phyloP scores from a whole-genome alignment of 1,140 invertebrate species.

The Drosophila seguyi region DNA sequence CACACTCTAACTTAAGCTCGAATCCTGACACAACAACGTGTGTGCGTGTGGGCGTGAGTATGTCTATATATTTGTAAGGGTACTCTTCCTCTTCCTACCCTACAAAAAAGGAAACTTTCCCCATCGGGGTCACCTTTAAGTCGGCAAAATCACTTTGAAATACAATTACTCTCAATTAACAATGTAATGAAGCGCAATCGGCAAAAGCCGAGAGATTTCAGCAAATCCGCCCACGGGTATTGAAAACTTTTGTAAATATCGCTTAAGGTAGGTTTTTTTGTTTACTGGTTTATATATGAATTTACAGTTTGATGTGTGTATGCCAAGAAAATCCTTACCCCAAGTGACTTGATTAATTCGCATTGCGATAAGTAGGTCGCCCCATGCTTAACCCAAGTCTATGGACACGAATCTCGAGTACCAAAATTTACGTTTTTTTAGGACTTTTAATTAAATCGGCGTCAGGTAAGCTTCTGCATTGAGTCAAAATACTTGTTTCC shows the following conservation, averaged over 20 bases:
- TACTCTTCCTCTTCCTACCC: too few species aligned
- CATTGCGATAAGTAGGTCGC: not conserved
- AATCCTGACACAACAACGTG: not conserved
- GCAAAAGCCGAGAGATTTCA: constrained; percentile 12
- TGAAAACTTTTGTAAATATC: constrained; percentile 30
- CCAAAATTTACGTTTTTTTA: not conserved
- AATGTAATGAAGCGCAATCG: constrained; percentile 37
- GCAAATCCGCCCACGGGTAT: constrained; percentile 13
- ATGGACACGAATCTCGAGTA: not conserved
- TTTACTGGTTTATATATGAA: not conserved
- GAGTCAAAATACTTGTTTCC: not conserved
- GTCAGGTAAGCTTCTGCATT: not conserved
- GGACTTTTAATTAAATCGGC: not conserved
- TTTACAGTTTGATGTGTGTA: constrained; percentile 1
- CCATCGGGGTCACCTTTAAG: constrained; percentile 16
- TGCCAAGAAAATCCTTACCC: not conserved
- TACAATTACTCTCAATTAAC: constrained; percentile 44
- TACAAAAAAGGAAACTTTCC: not conserved
- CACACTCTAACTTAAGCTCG: not conserved
- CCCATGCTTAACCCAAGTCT: not conserved
- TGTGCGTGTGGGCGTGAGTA: constrained; percentile 13
- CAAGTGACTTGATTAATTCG: constrained; percentile 1
- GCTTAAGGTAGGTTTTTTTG: constrained; percentile 16
- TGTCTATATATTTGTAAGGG: constrained; percentile 14
- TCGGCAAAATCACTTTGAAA: constrained; percentile 32